phyloP scores from a whole-genome alignment of 2,113 vertebrate species.

The Peromyscus californicus region DNA sequence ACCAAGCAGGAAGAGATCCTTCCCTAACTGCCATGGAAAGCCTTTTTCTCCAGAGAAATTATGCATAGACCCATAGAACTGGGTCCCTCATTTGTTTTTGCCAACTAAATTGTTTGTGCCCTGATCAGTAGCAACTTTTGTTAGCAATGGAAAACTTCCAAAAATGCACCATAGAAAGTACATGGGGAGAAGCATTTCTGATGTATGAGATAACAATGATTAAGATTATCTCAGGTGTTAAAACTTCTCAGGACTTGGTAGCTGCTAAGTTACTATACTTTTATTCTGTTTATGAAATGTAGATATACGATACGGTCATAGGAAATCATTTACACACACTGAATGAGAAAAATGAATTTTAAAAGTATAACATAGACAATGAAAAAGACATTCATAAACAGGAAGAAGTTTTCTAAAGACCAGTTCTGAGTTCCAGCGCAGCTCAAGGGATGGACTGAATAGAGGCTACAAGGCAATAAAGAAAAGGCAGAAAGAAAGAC shows the following conservation, averaged over 20 bases:
- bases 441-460: too few species aligned
- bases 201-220: constrained; percentile 35
- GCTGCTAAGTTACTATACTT: background rate
- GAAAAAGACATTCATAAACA: background rate
- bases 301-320: background rate
- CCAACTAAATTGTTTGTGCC: constrained; percentile 47
- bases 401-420: background rate
- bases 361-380: background rate
- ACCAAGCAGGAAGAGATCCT: background rate
- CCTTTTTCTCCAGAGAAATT: constrained; percentile 79
- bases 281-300: background rate
- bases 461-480: background rate
- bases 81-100: constrained; percentile 67
- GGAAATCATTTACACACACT: background rate
- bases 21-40: rapidly evolving
- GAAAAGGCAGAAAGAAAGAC: background rate
- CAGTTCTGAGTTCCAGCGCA: background rate
- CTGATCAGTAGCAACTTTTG: constrained; percentile 73
- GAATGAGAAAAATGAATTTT: background rate
- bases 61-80: constrained; percentile 67
- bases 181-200: constrained; percentile 13
- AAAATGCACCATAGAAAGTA: constrained; percentile 63
- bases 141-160: constrained; percentile 71
- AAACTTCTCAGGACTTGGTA: background rate
- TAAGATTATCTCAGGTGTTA: constrained; percentile 4